Percentiles rank a stretch among this genome's conserved stretches.
phyloP scores from a whole-genome alignment of 2,888 invertebrate genomes.

The Anoplius nigerrimus region DNA sequence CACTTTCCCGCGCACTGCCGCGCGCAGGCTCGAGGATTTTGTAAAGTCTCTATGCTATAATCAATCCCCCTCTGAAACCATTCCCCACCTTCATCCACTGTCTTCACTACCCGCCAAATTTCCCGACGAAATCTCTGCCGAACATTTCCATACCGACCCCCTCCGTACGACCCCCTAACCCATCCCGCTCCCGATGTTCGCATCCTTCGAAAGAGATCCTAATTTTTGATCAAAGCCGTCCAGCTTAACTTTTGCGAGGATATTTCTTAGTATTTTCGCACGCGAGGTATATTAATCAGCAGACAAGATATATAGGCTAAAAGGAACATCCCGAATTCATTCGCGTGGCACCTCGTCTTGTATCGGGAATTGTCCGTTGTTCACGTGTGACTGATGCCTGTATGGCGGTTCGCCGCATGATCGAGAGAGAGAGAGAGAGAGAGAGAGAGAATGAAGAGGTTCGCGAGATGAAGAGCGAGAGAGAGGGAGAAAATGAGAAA shows the following conservation, averaged over 20 bases:
- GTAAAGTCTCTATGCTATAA: constrained; percentile 12
- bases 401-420: constrained; percentile 1
- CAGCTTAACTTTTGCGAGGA: constrained; percentile 73
- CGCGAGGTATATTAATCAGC: constrained; percentile 63
- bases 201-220: constrained; percentile 72
- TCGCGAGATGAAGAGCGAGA: background rate
- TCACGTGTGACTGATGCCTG: constrained; percentile 30
- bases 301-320: constrained; percentile 55
- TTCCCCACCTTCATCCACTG: constrained; percentile 13
- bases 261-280: constrained; percentile 74
- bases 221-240: constrained; percentile 75
- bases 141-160: background rate
- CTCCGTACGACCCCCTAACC: constrained; percentile 34
- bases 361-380: constrained; percentile 29
- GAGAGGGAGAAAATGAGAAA: constrained; percentile 7
- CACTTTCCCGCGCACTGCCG: constrained; percentile 1
- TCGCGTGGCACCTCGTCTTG: constrained; percentile 24
- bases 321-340: constrained; percentile 45
- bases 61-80: background rate
- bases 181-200: constrained; percentile 57
- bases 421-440: constrained; percentile 1
- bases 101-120: background rate
- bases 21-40: constrained; percentile 6
- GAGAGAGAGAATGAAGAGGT: constrained; percentile 11
- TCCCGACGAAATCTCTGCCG: background rate